These are phyloP conservation scores for Apodemia duryi DNA, from an alignment of 2,888 invertebrate species.

Conservation along the genomic window DNA sequence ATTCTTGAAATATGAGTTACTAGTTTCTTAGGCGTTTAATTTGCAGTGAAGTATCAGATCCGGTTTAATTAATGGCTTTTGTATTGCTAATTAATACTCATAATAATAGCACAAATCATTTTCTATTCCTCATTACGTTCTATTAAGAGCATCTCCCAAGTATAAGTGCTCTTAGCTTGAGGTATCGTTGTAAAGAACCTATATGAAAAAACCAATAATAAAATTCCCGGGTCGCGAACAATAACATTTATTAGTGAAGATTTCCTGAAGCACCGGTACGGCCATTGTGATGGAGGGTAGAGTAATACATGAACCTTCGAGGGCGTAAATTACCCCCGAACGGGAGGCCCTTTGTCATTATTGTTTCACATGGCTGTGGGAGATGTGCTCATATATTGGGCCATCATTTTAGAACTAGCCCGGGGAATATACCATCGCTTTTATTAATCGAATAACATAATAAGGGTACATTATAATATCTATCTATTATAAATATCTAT, in stretches of 20 bases:
- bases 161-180: background rate
- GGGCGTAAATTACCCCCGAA: conserved; percentile 16
- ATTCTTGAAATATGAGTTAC: too few relatives aligned
- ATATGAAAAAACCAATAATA: conserved; percentile 11
- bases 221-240: conserved; percentile 9
- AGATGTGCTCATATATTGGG: conserved; percentile 1
- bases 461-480: background rate
- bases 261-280: background rate
- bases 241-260: conserved; percentile 12
- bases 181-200: conserved; percentile 8
- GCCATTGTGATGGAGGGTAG: conserved; percentile 10
- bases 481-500: too few relatives aligned
- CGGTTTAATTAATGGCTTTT: too few relatives aligned
- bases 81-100: background rate
- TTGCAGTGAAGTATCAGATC: too few relatives aligned
- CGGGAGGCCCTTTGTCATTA: conserved; percentile 15
- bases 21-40: too few relatives aligned
- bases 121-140: conserved; percentile 1
- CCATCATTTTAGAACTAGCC: background rate
- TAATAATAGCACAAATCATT: background rate
- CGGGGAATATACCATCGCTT: background rate
- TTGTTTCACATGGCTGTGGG: conserved; percentile 11
- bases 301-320: conserved; percentile 12
- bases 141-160: background rate
- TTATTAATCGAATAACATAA: background rate